Evolutionary conservation across 2,113 vertebrate species (phyloP).

Genomic region (Tichodroma muraria): DNA sequence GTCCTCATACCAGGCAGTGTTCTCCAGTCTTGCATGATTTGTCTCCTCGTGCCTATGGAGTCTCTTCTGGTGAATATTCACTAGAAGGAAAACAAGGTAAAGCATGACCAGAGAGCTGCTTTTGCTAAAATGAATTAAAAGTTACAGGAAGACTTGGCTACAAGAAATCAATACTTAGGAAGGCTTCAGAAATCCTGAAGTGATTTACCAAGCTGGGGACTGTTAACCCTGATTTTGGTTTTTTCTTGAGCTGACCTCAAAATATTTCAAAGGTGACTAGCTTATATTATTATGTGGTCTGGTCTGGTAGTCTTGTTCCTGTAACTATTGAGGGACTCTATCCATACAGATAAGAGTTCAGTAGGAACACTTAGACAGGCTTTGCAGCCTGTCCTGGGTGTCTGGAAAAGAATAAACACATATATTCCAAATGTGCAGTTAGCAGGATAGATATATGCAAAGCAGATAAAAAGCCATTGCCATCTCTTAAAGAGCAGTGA

Average conservation of each 20-base stretch:
- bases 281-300: background rate
- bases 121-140: background rate
- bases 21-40: background rate
- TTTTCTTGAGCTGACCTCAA: background rate
- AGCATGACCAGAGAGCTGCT: background rate
- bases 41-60: rapidly evolving
- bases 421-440: background rate
- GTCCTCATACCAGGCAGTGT: background rate
- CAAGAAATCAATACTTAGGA: background rate
- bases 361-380: background rate
- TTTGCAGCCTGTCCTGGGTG: background rate
- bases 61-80: background rate
- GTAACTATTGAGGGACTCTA: background rate
- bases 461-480: background rate
- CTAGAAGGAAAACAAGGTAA: background rate
- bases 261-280: background rate
- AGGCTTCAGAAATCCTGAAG: background rate
- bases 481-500: background rate
- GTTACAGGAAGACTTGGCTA: background rate
- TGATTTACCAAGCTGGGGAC: background rate
- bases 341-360: background rate
- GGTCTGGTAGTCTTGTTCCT: background rate
- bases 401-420: background rate
- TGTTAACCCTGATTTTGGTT: background rate
- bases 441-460: background rate